Evolutionary conservation across 2,888 invertebrate genomes (phyloP).

Genomic region (Athalia rosae): DNA sequence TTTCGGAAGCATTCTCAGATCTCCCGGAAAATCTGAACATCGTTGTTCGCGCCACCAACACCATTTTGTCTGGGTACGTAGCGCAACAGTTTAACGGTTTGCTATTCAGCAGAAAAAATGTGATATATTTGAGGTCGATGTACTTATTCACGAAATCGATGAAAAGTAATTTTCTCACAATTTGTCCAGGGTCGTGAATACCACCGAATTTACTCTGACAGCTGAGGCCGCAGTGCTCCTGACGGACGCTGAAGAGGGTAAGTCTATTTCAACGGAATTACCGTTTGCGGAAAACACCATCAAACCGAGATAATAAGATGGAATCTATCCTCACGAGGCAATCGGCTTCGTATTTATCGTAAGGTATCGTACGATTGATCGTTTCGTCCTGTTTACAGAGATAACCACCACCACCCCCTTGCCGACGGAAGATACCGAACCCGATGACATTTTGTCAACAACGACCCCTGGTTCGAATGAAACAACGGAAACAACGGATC

Average conservation of each 20-base stretch:
- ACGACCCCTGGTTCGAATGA: too few relatives aligned
- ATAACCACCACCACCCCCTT: too few relatives aligned
- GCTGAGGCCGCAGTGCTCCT: conserved; percentile 44
- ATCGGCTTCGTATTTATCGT: background rate
- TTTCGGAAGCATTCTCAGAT: conserved; percentile 57
- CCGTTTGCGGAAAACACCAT: too few relatives aligned
- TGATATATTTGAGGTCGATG: background rate
- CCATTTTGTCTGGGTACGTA: conserved; percentile 23
- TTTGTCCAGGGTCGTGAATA: background rate
- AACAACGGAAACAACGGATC: background rate
- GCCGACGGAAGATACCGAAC: too few relatives aligned
- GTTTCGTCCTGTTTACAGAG: conserved; percentile 13
- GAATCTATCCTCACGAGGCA: too few relatives aligned
- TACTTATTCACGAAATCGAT: background rate
- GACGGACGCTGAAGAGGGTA: conserved; percentile 26
- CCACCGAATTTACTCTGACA: conserved; percentile 8
- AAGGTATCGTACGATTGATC: background rate
- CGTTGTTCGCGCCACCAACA: conserved; percentile 8
- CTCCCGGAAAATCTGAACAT: conserved; percentile 55
- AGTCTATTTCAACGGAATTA: background rate
- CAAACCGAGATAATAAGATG: too few relatives aligned
- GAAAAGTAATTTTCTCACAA: background rate
- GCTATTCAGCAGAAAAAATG: background rate
- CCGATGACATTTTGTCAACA: background rate
- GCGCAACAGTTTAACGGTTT: background rate